Evolutionary conservation across 2,113 vertebrate genomes (phyloP).

Genomic region (Nanorana parkeri): DNA sequence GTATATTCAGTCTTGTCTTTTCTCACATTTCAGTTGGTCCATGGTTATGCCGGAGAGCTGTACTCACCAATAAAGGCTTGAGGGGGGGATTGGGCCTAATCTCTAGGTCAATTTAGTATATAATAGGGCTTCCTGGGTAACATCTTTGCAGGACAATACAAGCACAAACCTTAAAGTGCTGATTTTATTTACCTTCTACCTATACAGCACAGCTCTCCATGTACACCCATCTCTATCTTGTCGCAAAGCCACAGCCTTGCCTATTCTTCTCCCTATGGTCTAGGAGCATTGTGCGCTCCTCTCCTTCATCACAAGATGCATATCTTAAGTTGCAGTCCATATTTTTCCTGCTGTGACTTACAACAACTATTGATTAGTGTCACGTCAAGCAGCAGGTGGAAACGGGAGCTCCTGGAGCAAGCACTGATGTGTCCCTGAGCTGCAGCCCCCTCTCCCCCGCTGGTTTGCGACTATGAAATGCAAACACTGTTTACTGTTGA

Average conservation of each 20-base stretch:
- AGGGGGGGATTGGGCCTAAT: no score
- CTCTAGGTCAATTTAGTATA: no score
- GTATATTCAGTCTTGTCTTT: no score
- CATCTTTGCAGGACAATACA: no score
- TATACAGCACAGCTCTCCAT: no score
- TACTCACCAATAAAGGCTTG: no score
- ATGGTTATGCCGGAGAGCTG: no score
- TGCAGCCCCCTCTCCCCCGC: neutral
- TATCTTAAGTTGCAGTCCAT: neutral
- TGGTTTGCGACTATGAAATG: neutral
- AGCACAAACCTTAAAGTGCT: no score
- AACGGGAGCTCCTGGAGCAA: neutral
- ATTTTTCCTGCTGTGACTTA: neutral
- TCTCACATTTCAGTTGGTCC: no score
- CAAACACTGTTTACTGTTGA: neutral
- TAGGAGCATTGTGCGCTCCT: neutral
- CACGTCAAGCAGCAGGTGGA: neutral
- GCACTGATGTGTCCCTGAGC: neutral
- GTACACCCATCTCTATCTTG: neutral
- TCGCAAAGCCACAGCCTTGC: neutral
- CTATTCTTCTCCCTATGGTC: neutral
- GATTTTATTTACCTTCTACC: no score
- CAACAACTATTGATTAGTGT: constrained; percentile 3
- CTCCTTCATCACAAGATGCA: neutral
- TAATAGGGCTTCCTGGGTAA: no score